phyloP scores from a whole-genome alignment of 2,888 invertebrate genomes.

The Pediacus dermestoides region DNA sequence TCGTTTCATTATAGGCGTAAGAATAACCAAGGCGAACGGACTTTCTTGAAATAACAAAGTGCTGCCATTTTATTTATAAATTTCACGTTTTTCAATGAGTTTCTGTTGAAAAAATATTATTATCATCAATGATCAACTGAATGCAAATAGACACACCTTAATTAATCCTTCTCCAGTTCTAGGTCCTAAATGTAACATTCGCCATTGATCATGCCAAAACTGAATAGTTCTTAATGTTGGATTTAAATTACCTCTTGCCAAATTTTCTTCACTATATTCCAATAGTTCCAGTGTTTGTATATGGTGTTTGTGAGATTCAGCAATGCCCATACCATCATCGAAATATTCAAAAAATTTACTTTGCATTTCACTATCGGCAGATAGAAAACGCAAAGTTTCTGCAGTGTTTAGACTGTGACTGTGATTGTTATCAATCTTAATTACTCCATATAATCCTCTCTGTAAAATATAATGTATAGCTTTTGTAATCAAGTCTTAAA shows the following conservation, averaged over 20 bases:
- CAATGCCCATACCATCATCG: constrained; percentile 12
- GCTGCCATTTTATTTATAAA: no score
- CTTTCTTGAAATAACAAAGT: constrained; percentile 10
- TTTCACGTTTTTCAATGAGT: no score
- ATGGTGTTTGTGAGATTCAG: constrained; percentile 8
- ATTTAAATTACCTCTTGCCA: constrained; percentile 11
- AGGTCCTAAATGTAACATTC: constrained; percentile 13
- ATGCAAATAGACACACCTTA: no score
- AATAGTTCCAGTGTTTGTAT: constrained; percentile 14
- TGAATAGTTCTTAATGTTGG: no score
- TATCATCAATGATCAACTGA: no score
- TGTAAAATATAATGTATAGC: no score
- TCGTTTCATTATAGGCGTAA: no score
- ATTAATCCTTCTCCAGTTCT: constrained; percentile 9
- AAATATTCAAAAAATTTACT: constrained; percentile 17
- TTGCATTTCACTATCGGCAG: no score
- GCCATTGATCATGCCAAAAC: no score
- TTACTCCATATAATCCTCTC: constrained; percentile 6
- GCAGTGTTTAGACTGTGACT: constrained; percentile 10
- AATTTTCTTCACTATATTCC: constrained; percentile 8
- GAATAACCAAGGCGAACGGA: no score
- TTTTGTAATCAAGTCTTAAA: no score
- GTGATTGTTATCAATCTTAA: constrained; percentile 6
- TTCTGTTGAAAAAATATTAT: no score
- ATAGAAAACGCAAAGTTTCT: constrained; percentile 10